phyloP scores from a whole-genome alignment of 2,888 invertebrate genomes.

The Drosophila nr. medialis region DNA sequence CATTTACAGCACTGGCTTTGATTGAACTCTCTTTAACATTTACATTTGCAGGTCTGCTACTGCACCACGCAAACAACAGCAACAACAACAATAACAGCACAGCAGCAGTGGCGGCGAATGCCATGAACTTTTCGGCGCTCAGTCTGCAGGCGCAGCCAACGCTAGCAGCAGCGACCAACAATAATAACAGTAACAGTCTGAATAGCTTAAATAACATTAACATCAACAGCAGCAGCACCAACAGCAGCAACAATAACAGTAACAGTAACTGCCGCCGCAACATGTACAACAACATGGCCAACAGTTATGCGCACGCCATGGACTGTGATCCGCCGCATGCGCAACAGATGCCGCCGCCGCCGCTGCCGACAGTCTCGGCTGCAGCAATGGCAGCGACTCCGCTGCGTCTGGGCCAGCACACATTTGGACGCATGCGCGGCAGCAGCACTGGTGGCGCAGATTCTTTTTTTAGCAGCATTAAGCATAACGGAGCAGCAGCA shows the following conservation, averaged over 20 bases:
- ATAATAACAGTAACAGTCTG: slow-evolving; percentile 70
- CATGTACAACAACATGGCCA: slow-evolving; percentile 48
- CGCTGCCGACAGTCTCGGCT: slow-evolving; percentile 52
- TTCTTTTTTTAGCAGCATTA: slow-evolving; percentile 63
- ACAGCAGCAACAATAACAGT: slow-evolving; percentile 56
- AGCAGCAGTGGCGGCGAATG: slow-evolving; percentile 57
- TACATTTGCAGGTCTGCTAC: slow-evolving; percentile 75
- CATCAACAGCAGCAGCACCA: slow-evolving; percentile 53
- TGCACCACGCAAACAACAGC: slow-evolving; percentile 72
- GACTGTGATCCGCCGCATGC: slow-evolving; percentile 90
- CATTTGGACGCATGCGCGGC: slow-evolving; percentile 60
- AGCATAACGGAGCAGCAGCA: slow-evolving; percentile 49
- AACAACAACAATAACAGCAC: slow-evolving; percentile 57
- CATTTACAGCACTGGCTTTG: slow-evolving; percentile 7
- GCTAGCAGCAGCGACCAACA: slow-evolving; percentile 28
- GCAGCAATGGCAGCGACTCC: slow-evolving; percentile 42
- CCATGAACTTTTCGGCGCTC: slow-evolving; percentile 71
- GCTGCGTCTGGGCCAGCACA: slow-evolving; percentile 38
- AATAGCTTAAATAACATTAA: slow-evolving; percentile 69
- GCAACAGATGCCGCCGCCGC: slow-evolving; percentile 73
- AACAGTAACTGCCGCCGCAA: slow-evolving; percentile 58
- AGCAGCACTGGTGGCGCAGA: slow-evolving; percentile 27
- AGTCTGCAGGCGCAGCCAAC: slow-evolving; percentile 59
- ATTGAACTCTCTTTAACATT: slow-evolving; percentile 20
- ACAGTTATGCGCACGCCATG: slow-evolving; percentile 87